A percentile compares a stretch with the other conserved stretches of the same genome.
These are phyloP conservation scores for Nesometra sesokonis DNA, from an alignment of 35 echinoderm and acorn worm genomes.

Conservation along the genomic window DNA sequence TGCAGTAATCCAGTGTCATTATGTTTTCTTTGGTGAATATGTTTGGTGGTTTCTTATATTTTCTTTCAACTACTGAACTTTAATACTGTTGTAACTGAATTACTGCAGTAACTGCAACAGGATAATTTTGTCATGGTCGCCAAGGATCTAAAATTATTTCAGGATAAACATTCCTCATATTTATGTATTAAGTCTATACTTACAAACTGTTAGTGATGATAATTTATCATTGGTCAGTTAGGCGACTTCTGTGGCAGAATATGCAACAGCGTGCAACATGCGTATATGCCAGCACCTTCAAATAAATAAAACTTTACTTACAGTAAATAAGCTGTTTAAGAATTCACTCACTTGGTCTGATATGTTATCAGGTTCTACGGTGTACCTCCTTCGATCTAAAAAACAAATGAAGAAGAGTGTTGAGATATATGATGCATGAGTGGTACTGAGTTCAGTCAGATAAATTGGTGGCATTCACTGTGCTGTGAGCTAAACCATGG, in stretches of 20 bases:
- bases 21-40: too few species aligned
- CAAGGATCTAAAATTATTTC: too few species aligned
- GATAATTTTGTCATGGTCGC: too few species aligned
- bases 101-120: too few species aligned
- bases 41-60: too few species aligned
- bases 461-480: too few species aligned
- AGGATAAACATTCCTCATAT: too few species aligned
- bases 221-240: not conserved
- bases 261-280: not conserved
- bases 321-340: not conserved
- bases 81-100: too few species aligned
- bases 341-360: constrained; percentile 59
- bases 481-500: too few species aligned
- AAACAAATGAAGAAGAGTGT: not conserved
- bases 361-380: constrained; percentile 66
- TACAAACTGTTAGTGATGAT: not conserved
- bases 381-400: constrained; percentile 78
- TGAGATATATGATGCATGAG: not conserved
- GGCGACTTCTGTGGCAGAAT: not conserved
- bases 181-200: not conserved
- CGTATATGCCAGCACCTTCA: not conserved
- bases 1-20: too few species aligned
- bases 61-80: too few species aligned
- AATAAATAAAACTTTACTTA: not conserved
- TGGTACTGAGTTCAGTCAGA: not conserved